Percentiles rank a stretch among this genome's conserved stretches.
phyloP scores from a whole-genome alignment of 2,113 vertebrate genomes.

The Mystacornis crossleyi region DNA sequence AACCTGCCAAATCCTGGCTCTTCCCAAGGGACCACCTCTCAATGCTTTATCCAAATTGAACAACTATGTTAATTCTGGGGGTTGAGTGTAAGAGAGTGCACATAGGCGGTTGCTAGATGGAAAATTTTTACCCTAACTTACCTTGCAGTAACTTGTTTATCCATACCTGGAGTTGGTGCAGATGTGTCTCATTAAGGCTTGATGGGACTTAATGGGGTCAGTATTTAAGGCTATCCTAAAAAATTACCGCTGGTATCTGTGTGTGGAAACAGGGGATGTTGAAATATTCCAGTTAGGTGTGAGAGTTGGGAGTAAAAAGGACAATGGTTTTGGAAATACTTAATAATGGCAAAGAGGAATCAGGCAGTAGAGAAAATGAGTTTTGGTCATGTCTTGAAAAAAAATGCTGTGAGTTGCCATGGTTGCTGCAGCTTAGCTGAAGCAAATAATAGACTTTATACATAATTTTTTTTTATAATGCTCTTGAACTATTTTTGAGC shows the following conservation, averaged over 20 bases:
- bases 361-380: neutral
- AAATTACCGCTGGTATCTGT: neutral
- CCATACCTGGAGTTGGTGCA: neutral
- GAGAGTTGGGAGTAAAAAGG: neutral
- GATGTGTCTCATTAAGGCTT: neutral
- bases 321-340: neutral
- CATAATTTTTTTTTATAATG: neutral
- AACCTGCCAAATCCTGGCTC: neutral
- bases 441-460: neutral
- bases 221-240: neutral
- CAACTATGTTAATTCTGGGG: neutral
- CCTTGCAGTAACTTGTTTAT: neutral
- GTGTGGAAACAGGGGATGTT: neutral
- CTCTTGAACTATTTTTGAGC: neutral
- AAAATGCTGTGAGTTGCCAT: neutral
- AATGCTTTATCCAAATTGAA: neutral
- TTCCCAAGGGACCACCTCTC: neutral
- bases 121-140: neutral
- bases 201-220: neutral
- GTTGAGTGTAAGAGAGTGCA: neutral
- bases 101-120: neutral
- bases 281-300: neutral
- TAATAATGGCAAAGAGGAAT: neutral
- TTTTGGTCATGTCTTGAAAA: neutral
- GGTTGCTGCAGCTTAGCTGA: conserved; percentile 6